A percentile compares a stretch with the other conserved stretches of the same genome.
phyloP scores from a whole-genome alignment of 2,113 vertebrate genomes.

The Cyphomyrus discorhynchus region DNA sequence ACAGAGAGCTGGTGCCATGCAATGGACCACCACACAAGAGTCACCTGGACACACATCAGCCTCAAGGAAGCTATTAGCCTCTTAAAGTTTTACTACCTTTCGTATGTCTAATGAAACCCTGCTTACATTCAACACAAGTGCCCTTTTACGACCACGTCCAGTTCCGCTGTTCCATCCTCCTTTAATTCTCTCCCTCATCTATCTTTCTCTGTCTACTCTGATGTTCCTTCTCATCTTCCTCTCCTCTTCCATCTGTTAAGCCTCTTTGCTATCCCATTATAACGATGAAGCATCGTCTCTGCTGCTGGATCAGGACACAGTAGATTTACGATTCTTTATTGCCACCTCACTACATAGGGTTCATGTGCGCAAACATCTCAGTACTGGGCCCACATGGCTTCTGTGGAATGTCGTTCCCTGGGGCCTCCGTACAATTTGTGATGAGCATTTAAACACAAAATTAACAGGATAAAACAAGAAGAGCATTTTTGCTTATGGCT shows the following conservation, averaged over 20 bases:
- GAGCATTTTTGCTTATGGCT: too few species aligned
- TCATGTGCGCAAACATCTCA: background rate
- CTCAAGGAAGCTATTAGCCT: background rate
- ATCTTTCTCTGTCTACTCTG: background rate
- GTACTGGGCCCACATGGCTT: background rate
- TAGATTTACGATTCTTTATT: background rate
- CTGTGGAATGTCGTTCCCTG: background rate
- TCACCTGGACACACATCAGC: background rate
- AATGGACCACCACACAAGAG: background rate
- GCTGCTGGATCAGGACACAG: background rate
- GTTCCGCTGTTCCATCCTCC: slow-evolving; percentile 17
- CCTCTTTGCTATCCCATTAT: background rate
- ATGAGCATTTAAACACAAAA: background rate
- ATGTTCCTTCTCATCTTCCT: background rate
- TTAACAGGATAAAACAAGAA: too few species aligned
- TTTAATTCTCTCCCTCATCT: background rate
- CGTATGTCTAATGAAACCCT: slow-evolving; percentile 35
- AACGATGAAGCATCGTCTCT: background rate
- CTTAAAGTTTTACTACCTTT: slow-evolving; percentile 23
- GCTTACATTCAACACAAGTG: slow-evolving; percentile 22
- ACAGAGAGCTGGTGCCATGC: background rate
- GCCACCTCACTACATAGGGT: background rate
- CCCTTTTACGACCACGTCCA: slow-evolving; percentile 21
- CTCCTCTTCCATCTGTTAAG: background rate
- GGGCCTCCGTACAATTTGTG: background rate